Base-by-base conservation (phyloP, 2,888 invertebrate genomes). In the Acronicta leporina region DNA sequence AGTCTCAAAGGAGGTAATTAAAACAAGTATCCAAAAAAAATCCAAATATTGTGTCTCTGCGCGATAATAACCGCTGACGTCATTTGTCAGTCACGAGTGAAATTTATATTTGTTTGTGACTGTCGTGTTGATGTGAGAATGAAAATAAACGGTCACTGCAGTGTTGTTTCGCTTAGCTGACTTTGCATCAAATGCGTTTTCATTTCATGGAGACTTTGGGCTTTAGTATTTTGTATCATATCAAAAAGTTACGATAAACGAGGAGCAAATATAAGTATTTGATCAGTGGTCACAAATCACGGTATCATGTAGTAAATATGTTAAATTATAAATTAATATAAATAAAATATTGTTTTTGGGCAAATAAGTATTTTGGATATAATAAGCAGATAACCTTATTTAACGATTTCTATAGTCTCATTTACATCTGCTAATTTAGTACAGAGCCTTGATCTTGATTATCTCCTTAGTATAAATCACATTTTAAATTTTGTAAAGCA, bases 21-120 rank as follows among this genome's bases (percentile, higher is more conserved):
- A 47, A 7, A 25, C 9, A 30, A n/a, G 50, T 27, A 45, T 55
- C 45, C 45, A 46, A 60, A 53, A 65, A 43, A 50, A 41, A 44
- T 25, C 30, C 35, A 52, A 72, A 65, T 46, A 52, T 49, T 53
- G 14, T 43, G 11, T 30, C 15, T 47, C 8, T 13, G 41, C 16
- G 2, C 27, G 38, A 30, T 52, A 55, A 72, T 48, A 52, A 51
- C 14, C 46, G 5, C 27, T 72, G 55, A 53, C 52, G 51, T 61
- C 51, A 68, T 67, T 59, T 46, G 61, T 66, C 68, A 56, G 52
- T 41, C 7, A 30, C 8, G 35, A 52, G 15, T 55, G 38, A 65
- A 50, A 71, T 68, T 54, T 68, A 51, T 72, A 46, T 48, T 35
- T 41, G 49, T 68, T 50, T 55, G 67, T 66, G 46, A 52, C 42